Conservation (phyloP, 2,888 invertebrate species). For the Agonopterix subpropinquella region DNA sequence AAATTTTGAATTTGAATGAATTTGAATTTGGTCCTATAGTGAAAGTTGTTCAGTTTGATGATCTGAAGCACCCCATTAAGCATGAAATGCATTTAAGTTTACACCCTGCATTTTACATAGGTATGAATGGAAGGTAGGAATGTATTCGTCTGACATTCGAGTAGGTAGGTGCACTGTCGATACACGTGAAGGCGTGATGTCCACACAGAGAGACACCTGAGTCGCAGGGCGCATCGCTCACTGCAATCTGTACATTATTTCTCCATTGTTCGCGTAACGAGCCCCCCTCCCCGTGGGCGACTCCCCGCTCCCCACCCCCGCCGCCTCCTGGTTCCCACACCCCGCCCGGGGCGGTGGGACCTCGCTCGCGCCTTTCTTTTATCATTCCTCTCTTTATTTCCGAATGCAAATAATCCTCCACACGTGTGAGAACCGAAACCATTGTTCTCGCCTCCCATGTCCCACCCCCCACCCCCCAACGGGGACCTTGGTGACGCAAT, state of each 20-base stretch:
- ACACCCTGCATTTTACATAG: no score
- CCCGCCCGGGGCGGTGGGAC: constrained; percentile 73
- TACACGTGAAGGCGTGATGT: constrained; percentile 40
- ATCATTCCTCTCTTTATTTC: constrained; percentile 76
- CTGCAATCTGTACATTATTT: constrained; percentile 77
- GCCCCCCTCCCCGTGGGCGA: constrained; percentile 48
- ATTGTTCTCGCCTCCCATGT: constrained; percentile 72
- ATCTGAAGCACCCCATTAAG: no score
- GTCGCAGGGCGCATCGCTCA: constrained; percentile 72
- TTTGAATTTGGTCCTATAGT: no score
- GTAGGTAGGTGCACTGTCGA: no score
- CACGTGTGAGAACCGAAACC: constrained; percentile 78
- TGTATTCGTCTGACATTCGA: no score
- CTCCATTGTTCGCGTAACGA: constrained; percentile 77
- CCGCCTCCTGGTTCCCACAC: constrained; percentile 62
- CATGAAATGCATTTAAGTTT: no score
- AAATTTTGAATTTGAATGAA: no score
- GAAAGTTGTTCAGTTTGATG: no score
- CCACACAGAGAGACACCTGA: constrained; percentile 70
- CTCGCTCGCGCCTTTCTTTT: constrained; percentile 76
- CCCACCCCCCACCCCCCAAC: constrained; percentile 50
- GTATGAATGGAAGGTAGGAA: no score
- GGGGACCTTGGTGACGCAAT: constrained; percentile 74
- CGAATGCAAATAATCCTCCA: constrained; percentile 78
- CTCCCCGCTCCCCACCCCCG: constrained; percentile 35